Percentiles rank a stretch among this genome's conserved stretches.
Evolutionary conservation across 2,797 vertebrate genomes (phyloP).

Genomic region (Leptoclinus maculatus): DNA sequence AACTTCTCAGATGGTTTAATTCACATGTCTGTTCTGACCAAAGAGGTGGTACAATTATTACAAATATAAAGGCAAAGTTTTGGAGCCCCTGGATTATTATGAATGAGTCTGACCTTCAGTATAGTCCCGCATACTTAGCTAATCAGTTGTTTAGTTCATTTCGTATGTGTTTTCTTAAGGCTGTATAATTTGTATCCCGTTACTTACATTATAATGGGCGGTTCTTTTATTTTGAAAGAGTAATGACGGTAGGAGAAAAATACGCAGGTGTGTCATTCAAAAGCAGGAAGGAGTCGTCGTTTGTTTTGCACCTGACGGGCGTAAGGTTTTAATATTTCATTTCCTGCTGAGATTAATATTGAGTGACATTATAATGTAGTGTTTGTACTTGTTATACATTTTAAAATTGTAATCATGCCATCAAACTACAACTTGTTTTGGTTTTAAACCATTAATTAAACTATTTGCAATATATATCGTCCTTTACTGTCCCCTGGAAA

Average conservation of each 20-base stretch:
- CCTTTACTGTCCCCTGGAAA: conserved; percentile 1
- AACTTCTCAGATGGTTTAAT: not conserved
- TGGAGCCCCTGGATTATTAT: not conserved
- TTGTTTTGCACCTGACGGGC: not conserved
- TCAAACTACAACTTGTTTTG: not conserved
- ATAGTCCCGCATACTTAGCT: not conserved
- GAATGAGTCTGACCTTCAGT: not conserved
- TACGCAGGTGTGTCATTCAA: not conserved
- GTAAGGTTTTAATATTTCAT: not conserved
- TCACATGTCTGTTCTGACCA: not conserved
- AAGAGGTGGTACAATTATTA: not conserved
- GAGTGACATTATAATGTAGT: not conserved
- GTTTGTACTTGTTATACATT: too few species aligned
- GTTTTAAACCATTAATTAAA: not conserved
- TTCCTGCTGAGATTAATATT: not conserved
- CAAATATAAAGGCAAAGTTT: not conserved
- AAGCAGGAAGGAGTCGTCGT: too few species aligned
- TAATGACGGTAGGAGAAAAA: not conserved
- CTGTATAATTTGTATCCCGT: too few species aligned
- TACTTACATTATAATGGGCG: not conserved
- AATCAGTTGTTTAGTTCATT: not conserved
- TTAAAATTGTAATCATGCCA: not conserved
- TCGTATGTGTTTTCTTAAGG: not conserved
- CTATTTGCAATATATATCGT: not conserved
- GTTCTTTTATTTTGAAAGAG: conserved; percentile 11